phyloP scores from a whole-genome alignment of 2,113 vertebrate species.

The Trochalopteron elliotii region DNA sequence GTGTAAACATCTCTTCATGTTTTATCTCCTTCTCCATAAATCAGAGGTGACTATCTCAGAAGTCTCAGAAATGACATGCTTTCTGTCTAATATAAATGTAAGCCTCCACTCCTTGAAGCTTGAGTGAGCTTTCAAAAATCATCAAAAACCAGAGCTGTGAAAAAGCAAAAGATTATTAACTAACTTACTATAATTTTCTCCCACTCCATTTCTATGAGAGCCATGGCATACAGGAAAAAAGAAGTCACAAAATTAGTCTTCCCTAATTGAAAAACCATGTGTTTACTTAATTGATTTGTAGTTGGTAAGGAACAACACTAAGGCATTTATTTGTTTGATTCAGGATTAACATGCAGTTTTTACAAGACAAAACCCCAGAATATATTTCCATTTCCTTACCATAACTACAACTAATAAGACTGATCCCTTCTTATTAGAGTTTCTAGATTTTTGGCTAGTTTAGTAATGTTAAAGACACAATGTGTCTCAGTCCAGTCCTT shows the following conservation, averaged over 20 bases:
- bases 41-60: constrained; percentile 58
- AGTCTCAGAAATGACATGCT: constrained; percentile 39
- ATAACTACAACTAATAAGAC: neutral
- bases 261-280: neutral
- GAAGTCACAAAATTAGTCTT: neutral
- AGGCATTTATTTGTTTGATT: neutral
- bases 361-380: neutral
- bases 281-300: neutral
- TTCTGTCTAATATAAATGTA: constrained; percentile 49
- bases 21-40: constrained; percentile 62
- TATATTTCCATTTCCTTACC: neutral
- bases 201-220: neutral
- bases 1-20: constrained; percentile 56
- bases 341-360: neutral
- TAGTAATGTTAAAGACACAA: neutral
- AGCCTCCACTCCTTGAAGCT: constrained; percentile 20
- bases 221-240: neutral
- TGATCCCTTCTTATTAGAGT: neutral
- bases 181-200: neutral
- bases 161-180: neutral
- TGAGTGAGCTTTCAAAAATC: constrained; percentile 51
- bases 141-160: constrained; percentile 32
- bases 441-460: neutral
- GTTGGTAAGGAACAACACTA: neutral
- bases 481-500: neutral